Evolutionary conservation across 2,797 vertebrate genomes (phyloP).

Genomic region (Sardinella longiceps): DNA sequence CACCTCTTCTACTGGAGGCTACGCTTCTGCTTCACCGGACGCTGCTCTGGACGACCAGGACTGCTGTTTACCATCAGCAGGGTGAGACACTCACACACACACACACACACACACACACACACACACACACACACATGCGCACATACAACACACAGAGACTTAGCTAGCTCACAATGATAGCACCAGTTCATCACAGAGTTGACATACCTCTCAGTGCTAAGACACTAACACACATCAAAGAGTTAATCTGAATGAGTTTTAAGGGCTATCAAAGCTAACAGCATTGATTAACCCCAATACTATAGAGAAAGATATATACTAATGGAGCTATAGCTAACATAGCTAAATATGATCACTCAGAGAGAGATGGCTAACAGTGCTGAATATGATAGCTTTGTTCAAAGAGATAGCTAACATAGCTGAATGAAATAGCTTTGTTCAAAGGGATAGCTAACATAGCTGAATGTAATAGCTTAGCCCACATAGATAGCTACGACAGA

Average conservation of each 20-base stretch:
- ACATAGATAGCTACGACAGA: not conserved
- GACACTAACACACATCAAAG: no score
- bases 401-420: not conserved
- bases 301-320: no score
- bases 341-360: not conserved
- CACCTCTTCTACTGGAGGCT: conserved; percentile 98
- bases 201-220: no score
- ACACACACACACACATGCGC: no score
- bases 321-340: not conserved
- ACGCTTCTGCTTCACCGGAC: conserved; percentile 93
- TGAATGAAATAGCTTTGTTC: not conserved
- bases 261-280: no score
- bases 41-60: conserved; percentile 89
- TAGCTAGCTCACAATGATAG: no score
- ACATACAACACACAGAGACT: no score
- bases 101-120: conserved; percentile 34
- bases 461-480: not conserved
- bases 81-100: conserved; percentile 73
- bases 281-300: no score
- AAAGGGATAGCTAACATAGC: not conserved
- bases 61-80: conserved; percentile 96
- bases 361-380: not conserved
- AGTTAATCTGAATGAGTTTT: no score
- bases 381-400: not conserved
- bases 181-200: no score